Evolutionary conservation across 2,113 vertebrate species (phyloP).

Genomic region (Andinoacara biseriatus): DNA sequence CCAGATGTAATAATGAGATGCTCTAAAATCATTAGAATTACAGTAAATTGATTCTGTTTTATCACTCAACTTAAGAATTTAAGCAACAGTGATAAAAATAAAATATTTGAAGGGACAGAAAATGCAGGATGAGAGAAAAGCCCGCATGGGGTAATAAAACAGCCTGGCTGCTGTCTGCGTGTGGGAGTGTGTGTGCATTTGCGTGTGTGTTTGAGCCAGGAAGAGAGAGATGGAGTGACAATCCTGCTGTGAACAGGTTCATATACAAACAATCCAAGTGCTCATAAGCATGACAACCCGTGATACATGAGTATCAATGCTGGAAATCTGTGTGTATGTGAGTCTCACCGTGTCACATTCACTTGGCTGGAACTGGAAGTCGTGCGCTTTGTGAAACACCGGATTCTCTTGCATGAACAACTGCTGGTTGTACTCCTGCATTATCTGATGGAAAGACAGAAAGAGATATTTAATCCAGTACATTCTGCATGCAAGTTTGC

Average conservation of each 20-base stretch:
- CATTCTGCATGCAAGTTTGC: background rate
- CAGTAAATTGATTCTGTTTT: background rate
- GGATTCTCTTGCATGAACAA: conserved; percentile 95
- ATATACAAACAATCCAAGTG: conserved; percentile 25
- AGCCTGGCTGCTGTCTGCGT: conserved; percentile 1
- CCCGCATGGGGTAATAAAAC: background rate
- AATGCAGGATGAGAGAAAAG: background rate
- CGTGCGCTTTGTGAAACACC: conserved; percentile 91
- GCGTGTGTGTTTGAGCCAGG: background rate
- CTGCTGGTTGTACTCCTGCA: conserved; percentile 95
- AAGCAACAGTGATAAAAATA: background rate
- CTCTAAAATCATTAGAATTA: conserved; percentile 7
- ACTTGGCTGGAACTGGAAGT: conserved; percentile 97
- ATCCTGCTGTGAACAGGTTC: conserved; percentile 30
- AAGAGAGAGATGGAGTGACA: background rate
- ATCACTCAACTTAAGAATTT: background rate
- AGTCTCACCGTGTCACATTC: conserved; percentile 93
- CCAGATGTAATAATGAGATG: conserved; percentile 16
- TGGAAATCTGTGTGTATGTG: background rate
- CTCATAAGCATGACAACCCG: background rate
- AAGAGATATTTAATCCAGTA: background rate
- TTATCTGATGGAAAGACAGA: conserved; percentile 81
- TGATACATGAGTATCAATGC: background rate
- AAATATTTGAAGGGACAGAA: conserved; percentile 1
- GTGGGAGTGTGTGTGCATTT: conserved; percentile 7